Base-by-base conservation (phyloP, 2,888 invertebrate species). In the Helicoverpa assulta region DNA sequence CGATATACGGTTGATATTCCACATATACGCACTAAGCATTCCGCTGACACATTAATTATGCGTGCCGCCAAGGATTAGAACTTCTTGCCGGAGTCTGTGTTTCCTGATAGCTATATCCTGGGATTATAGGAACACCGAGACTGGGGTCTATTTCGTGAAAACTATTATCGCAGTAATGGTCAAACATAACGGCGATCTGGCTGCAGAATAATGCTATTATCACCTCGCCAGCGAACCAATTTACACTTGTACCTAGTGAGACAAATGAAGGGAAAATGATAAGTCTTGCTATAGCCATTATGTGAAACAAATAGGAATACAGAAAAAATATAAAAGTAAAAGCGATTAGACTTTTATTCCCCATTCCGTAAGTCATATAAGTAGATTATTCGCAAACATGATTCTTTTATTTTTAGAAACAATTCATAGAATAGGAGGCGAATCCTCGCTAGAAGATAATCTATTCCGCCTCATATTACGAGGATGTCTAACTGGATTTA, bases 1-100 rank as follows among this genome's bases (percentile, higher is more conserved):
- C 47, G 29, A 59, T 52, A 67, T 19, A 53, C 18, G 76, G 26
- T 43, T 73, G 69, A 58, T 37, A 54, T 75, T 73, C 52, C 75
- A 21, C n/a, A 5, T 26, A n/a, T 47, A 57, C 56, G 56, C 56
- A 60, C 40, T 51, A 53, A 55, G 50, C 57, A 37, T 61, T 75
- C 16, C 51, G 69, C 52, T 60, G 26, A 52, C 56, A 67, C 75
- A 21, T 75, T 60, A 60, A 57, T 68, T 60, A 52, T 56, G 37
- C 51, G 37, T 33, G 8, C n/a, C 16, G 19, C 50, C 58, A 37
- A 18, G 16, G 18, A 60, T 16, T 21, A 19, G 6, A 19, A 51
- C n/a, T 18, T 47, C 16, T 57, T 29, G 33, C 18, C 7, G 18
- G 53, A 4, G 6, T 14, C 16, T 65, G 18, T 43, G 4, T 58